Conservation (phyloP, 2,113 vertebrate genomes). For the Cephalopterus ornatus region DNA sequence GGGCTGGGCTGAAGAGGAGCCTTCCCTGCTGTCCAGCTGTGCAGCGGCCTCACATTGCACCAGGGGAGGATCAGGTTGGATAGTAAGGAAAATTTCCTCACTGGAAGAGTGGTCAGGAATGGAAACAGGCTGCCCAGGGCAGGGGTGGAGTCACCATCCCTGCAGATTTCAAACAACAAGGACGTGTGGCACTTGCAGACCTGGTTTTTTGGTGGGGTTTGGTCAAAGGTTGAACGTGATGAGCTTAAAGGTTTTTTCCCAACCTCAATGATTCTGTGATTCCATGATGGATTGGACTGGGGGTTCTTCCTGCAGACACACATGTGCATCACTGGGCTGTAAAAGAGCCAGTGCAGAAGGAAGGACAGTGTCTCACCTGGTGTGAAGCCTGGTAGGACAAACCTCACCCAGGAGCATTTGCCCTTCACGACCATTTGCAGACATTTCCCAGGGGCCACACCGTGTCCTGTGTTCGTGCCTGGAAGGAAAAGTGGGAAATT, state of each 20-base stretch:
- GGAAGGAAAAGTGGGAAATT: not conserved
- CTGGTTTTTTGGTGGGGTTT: no score
- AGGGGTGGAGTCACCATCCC: not conserved
- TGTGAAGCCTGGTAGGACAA: not conserved
- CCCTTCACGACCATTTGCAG: not conserved
- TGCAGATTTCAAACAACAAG: not conserved
- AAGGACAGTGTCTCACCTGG: no score
- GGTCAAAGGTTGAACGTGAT: not conserved
- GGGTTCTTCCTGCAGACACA: no score
- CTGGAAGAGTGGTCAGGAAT: not conserved
- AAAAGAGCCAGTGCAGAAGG: not conserved
- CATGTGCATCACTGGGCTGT: not conserved
- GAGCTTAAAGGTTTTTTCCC: not conserved
- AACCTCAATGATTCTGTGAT: not conserved
- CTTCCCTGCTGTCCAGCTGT: not conserved
- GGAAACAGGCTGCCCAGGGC: not conserved
- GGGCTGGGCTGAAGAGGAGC: not conserved
- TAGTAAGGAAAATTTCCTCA: not conserved
- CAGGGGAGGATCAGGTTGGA: not conserved
- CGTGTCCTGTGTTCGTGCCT: not conserved
- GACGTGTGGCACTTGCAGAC: not conserved
- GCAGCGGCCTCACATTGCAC: rapidly evolving
- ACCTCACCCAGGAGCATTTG: not conserved
- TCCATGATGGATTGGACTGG: not conserved
- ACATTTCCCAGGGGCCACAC: not conserved